phyloP scores from a whole-genome alignment of 2,113 vertebrate genomes.

The Sander lucioperca region DNA sequence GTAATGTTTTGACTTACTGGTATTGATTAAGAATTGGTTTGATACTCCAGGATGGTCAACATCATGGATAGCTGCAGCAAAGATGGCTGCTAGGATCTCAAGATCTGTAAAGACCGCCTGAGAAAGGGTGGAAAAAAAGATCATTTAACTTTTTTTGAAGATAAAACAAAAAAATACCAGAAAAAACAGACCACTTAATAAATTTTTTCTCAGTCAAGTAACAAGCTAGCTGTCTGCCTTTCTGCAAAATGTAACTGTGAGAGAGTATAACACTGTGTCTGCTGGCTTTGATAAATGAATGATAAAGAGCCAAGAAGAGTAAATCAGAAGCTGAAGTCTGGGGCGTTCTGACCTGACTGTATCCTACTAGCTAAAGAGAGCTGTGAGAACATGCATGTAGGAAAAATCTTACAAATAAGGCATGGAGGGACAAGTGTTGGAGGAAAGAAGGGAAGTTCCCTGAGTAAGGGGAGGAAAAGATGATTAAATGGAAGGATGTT shows the following conservation, averaged over 20 bases:
- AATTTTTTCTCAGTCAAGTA: background rate
- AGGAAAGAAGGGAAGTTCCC: slow-evolving; percentile 10
- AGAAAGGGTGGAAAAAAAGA: background rate
- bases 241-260: background rate
- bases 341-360: slow-evolving; percentile 7
- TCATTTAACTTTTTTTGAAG: slow-evolving; percentile 4
- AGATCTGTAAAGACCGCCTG: slow-evolving; percentile 98
- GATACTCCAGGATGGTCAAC: slow-evolving; percentile 98
- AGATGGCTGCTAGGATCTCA: slow-evolving; percentile 98
- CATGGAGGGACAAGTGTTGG: background rate
- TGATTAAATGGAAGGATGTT: slow-evolving; percentile 33
- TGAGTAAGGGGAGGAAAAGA: slow-evolving; percentile 13
- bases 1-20: slow-evolving; percentile 88
- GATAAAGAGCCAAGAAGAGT: background rate
- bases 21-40: slow-evolving; percentile 99
- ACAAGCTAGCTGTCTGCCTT: background rate
- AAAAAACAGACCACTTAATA: background rate
- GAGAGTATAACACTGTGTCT: background rate
- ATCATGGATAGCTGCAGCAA: slow-evolving; percentile 97
- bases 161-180: background rate
- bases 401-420: slow-evolving; percentile 27
- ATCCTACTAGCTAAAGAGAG: background rate
- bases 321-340: background rate
- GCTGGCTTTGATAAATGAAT: background rate
- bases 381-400: slow-evolving; percentile 1